These are phyloP conservation scores for Drosophila parabipectinata DNA, from an alignment of 1,140 invertebrate species.

Conservation along the genomic window DNA sequence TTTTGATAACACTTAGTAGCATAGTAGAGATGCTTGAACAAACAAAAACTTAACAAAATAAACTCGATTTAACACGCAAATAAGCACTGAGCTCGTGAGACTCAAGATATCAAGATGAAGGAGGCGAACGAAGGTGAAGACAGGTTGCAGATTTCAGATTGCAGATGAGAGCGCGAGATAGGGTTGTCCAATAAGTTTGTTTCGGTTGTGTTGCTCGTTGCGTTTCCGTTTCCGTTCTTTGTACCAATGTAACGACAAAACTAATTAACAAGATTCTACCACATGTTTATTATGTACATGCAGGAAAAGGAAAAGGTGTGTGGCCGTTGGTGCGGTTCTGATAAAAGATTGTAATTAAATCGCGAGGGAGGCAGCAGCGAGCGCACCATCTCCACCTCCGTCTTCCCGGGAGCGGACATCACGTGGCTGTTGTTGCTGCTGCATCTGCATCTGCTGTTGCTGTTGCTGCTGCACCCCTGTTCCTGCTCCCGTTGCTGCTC, in stretches of 20 bases:
- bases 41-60: slow-evolving; percentile 41
- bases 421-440: slow-evolving; percentile 51
- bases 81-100: not conserved
- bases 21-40: slow-evolving; percentile 40
- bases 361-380: slow-evolving; percentile 48
- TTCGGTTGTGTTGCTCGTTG: slow-evolving; percentile 60
- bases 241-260: slow-evolving; percentile 56
- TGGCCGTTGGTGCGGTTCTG: slow-evolving; percentile 71
- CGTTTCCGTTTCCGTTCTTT: slow-evolving; percentile 66
- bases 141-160: slow-evolving; percentile 3
- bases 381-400: slow-evolving; percentile 45
- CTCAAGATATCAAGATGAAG: slow-evolving; percentile 18
- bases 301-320: slow-evolving; percentile 66
- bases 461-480: slow-evolving; percentile 27
- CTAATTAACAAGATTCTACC: slow-evolving; percentile 75
- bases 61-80: slow-evolving; percentile 41
- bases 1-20: slow-evolving; percentile 44
- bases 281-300: slow-evolving; percentile 78
- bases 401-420: slow-evolving; percentile 54
- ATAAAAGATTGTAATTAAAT: slow-evolving; percentile 53
- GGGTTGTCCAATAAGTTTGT: slow-evolving; percentile 22
- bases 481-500: slow-evolving; percentile 38
- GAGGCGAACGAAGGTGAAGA: slow-evolving; percentile 20
- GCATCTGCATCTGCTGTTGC: slow-evolving; percentile 20
- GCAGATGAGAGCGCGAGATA: slow-evolving; percentile 1